phyloP scores from a whole-genome alignment of 2,113 vertebrate species.

The Crotalus helleri region DNA sequence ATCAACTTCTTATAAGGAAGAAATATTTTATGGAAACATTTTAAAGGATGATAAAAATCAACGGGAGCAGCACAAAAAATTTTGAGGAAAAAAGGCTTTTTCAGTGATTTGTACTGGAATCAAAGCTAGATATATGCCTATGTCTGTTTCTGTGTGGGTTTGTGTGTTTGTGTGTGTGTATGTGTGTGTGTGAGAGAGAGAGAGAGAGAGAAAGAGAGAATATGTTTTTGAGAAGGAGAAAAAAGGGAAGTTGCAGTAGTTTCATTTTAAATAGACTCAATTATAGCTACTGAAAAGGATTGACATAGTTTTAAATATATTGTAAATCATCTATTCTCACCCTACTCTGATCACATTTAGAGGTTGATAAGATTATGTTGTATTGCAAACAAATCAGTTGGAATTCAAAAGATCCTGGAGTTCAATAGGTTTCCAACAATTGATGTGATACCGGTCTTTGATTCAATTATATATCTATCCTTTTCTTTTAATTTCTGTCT shows the following conservation, averaged over 20 bases:
- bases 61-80: neutral
- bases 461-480: conserved; percentile 40
- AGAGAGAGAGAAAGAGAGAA: too few relatives aligned
- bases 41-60: neutral
- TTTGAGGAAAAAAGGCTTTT: neutral
- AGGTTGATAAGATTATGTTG: conserved; percentile 36
- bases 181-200: neutral
- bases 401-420: conserved; percentile 38
- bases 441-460: conserved; percentile 27
- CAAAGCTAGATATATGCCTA: neutral
- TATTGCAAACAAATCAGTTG: conserved; percentile 46
- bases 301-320: neutral
- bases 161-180: too few relatives aligned
- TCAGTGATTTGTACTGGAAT: neutral
- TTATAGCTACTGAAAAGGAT: neutral
- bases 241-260: neutral
- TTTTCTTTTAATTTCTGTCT: conserved; percentile 5
- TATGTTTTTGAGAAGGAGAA: neutral
- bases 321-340: neutral
- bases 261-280: neutral
- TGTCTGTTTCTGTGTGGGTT: too few relatives aligned
- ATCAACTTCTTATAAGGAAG: neutral
- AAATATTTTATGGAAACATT: neutral
- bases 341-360: neutral
- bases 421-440: conserved; percentile 15